Evolutionary conservation across 2,888 invertebrate species (phyloP).

Genomic region (Unio delphinus): DNA sequence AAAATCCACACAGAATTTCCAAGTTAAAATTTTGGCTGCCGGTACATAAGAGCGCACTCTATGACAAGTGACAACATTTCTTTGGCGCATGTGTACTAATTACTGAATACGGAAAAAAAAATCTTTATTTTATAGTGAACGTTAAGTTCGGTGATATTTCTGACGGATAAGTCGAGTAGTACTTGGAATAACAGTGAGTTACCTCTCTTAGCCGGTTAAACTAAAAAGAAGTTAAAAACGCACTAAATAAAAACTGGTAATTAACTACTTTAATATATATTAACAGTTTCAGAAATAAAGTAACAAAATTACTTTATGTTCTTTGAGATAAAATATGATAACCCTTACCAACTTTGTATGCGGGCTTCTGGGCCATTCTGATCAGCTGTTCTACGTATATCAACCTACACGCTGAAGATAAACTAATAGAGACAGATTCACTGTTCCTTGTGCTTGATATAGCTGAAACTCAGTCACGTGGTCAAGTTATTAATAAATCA

Average conservation of each 20-base stretch:
- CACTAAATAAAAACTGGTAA: neutral
- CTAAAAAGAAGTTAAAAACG: neutral
- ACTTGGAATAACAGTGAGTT: no score
- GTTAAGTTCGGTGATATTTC: no score
- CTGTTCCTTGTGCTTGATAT: conserved; percentile 5
- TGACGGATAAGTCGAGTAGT: no score
- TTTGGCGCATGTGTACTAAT: no score
- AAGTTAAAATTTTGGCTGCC: no score
- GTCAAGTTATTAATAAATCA: neutral
- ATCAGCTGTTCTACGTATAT: conserved; percentile 1
- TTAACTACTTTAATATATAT: neutral
- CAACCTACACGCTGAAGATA: neutral
- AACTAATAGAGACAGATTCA: conserved; percentile 16
- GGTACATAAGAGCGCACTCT: no score
- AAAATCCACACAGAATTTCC: no score
- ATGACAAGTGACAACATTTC: no score
- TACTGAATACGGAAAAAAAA: no score
- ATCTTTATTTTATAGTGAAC: no score
- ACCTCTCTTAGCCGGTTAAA: no score
- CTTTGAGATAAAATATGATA: conserved; percentile 2
- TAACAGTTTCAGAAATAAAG: neutral
- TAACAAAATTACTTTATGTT: neutral
- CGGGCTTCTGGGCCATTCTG: conserved; percentile 49
- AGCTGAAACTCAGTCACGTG: conserved; percentile 14
- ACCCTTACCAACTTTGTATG: conserved; percentile 63